Evolutionary conservation across 2,113 vertebrate species (phyloP).

Genomic region (Bostrychus sinensis): DNA sequence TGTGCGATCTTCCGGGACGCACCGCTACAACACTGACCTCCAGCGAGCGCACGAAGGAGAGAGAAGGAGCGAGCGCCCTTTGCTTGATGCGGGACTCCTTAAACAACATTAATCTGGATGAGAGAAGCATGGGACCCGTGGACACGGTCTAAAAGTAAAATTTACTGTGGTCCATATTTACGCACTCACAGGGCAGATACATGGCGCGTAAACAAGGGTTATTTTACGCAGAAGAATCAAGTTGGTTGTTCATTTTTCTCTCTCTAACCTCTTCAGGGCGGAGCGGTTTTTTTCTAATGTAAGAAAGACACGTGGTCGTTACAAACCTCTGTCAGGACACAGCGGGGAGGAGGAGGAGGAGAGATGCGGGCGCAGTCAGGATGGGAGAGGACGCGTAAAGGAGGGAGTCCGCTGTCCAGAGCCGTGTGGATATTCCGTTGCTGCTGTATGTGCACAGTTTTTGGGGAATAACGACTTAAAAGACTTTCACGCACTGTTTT

Average conservation of each 20-base stretch:
- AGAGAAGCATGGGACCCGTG: background rate
- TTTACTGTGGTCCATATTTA: background rate
- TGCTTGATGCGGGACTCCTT: conserved; percentile 19
- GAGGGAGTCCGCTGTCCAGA: conserved; percentile 54
- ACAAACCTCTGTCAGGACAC: conserved; percentile 67
- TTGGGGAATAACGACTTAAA: conserved; percentile 42
- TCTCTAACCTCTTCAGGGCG: conserved; percentile 36
- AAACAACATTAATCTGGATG: conserved; percentile 7
- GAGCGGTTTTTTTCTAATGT: conserved; percentile 53
- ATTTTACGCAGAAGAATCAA: conserved; percentile 2
- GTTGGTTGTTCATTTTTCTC: background rate
- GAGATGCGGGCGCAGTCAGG: conserved; percentile 68
- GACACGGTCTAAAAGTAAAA: background rate
- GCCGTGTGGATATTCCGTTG: conserved; percentile 41
- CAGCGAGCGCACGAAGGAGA: conserved; percentile 54
- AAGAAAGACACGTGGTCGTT: conserved; percentile 74
- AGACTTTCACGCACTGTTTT: conserved; percentile 7
- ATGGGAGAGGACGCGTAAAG: conserved; percentile 61
- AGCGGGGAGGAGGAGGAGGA: conserved; percentile 63
- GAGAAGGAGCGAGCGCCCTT: conserved; percentile 20
- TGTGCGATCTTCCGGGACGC: conserved; percentile 16
- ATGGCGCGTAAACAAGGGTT: background rate
- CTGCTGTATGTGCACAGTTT: conserved; percentile 14
- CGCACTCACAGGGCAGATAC: conserved; percentile 6
- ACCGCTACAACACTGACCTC: conserved; percentile 78